These are phyloP conservation scores for Campylorhamphus procurvoides DNA, from an alignment of 2,113 vertebrate genomes.

Conservation along the genomic window DNA sequence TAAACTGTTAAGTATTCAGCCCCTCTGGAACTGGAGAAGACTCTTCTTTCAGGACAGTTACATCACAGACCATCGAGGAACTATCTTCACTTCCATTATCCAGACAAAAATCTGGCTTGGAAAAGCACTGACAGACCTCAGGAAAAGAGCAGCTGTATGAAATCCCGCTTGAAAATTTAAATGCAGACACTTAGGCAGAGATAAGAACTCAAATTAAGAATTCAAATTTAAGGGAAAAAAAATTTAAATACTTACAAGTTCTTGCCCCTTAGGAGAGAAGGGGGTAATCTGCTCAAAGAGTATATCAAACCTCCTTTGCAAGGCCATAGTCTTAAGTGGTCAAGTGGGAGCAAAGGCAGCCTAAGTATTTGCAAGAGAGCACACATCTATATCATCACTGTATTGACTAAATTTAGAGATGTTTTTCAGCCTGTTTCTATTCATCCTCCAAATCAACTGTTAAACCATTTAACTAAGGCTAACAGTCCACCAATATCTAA, in stretches of 20 bases:
- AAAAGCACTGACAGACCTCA: neutral
- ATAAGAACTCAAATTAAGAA: neutral
- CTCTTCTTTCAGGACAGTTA: neutral
- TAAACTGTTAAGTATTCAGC: neutral
- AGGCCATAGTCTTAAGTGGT: neutral
- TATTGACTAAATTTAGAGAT: neutral
- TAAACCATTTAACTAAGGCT: neutral
- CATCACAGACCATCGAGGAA: neutral
- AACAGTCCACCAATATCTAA: neutral
- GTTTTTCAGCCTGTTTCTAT: neutral
- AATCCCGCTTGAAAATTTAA: neutral
- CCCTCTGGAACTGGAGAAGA: neutral
- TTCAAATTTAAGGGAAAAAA: neutral
- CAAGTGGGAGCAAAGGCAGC: neutral
- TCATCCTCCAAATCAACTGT: neutral
- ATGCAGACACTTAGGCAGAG: neutral
- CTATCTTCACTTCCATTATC: neutral
- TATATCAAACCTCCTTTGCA: neutral
- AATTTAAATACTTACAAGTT: neutral
- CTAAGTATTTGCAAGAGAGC: neutral
- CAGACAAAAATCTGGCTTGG: neutral
- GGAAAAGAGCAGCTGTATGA: neutral
- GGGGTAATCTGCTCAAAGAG: neutral
- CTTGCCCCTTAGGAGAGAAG: neutral
- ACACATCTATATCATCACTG: neutral